These are phyloP conservation scores for Dendrolimus kikuchii DNA, from an alignment of 1,140 invertebrate genomes.

Conservation along the genomic window DNA sequence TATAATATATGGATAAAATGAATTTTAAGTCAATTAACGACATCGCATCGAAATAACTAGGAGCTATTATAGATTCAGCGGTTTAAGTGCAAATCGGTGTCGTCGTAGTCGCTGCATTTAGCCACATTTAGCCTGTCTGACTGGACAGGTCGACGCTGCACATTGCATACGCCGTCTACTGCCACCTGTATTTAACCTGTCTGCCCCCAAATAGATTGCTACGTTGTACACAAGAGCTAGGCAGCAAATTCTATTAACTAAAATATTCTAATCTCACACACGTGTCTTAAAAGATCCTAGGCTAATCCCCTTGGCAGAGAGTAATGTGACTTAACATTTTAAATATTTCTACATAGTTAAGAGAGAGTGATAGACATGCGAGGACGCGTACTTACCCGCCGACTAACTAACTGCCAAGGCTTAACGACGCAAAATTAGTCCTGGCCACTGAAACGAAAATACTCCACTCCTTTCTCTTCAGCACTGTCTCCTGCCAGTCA, in stretches of 20 bases:
- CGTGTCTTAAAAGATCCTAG: too few relatives aligned
- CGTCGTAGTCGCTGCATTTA: slow-evolving; percentile 33
- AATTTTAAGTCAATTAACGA: slow-evolving; percentile 45
- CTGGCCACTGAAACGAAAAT: too few relatives aligned
- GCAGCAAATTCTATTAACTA: neutral
- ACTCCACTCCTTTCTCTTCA: too few relatives aligned
- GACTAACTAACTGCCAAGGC: too few relatives aligned
- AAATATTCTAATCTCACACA: too few relatives aligned
- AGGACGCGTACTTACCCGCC: too few relatives aligned
- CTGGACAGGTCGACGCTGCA: slow-evolving; percentile 28
- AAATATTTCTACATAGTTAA: too few relatives aligned
- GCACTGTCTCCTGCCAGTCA: too few relatives aligned
- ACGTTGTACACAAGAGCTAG: slow-evolving; percentile 25
- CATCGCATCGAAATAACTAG: slow-evolving; percentile 45
- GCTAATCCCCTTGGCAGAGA: too few relatives aligned
- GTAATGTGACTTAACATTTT: too few relatives aligned
- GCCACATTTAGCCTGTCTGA: slow-evolving; percentile 45
- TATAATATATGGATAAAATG: slow-evolving; percentile 2
- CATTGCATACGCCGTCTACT: slow-evolving; percentile 8
- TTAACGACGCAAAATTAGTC: too few relatives aligned
- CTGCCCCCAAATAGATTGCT: slow-evolving; percentile 46
- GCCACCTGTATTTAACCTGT: slow-evolving; percentile 10
- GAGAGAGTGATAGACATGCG: too few relatives aligned
- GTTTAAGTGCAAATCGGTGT: slow-evolving; percentile 59
- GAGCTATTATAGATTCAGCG: slow-evolving; percentile 55